These are phyloP conservation scores for Urocitellus parryii DNA, from an alignment of 2,113 vertebrate genomes.

Conservation along the genomic window DNA sequence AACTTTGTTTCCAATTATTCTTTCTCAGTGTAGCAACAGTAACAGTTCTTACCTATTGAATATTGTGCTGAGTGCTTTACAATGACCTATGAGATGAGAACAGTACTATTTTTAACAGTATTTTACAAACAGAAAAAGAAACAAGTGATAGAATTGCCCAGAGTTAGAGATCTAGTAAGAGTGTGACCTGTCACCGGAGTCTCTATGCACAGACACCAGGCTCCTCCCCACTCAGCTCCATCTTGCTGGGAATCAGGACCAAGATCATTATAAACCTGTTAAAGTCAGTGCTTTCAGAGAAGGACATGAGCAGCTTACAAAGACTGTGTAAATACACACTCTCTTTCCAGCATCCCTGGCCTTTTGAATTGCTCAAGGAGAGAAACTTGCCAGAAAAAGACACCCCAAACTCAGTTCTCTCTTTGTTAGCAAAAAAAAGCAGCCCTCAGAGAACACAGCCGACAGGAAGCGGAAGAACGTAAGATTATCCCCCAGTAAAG, in stretches of 20 bases:
- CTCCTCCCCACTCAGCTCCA: neutral
- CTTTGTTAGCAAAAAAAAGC: slow-evolving; percentile 63
- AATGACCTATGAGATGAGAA: neutral
- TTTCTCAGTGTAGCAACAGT: neutral
- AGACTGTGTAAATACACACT: neutral
- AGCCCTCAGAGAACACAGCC: slow-evolving; percentile 27
- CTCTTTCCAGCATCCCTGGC: slow-evolving; percentile 31
- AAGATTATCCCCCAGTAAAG: neutral
- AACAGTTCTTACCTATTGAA: neutral
- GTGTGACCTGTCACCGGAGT: neutral
- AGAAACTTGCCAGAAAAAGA: slow-evolving; percentile 62
- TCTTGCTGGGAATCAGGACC: neutral
- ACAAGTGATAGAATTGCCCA: neutral
- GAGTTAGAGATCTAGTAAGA: neutral
- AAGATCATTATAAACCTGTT: slow-evolving; percentile 43
- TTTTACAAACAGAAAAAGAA: neutral
- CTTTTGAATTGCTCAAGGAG: slow-evolving; percentile 53
- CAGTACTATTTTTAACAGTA: neutral
- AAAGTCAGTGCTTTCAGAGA: neutral
- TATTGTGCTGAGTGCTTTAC: neutral
- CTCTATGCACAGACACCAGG: neutral
- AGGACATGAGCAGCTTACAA: slow-evolving; percentile 19
- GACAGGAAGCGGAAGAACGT: slow-evolving; percentile 64
- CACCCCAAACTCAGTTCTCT: slow-evolving; percentile 29
- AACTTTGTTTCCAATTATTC: neutral